These are phyloP conservation scores for Zaprionus lachaisei DNA, from an alignment of 1,140 invertebrate genomes.

Conservation along the genomic window DNA sequence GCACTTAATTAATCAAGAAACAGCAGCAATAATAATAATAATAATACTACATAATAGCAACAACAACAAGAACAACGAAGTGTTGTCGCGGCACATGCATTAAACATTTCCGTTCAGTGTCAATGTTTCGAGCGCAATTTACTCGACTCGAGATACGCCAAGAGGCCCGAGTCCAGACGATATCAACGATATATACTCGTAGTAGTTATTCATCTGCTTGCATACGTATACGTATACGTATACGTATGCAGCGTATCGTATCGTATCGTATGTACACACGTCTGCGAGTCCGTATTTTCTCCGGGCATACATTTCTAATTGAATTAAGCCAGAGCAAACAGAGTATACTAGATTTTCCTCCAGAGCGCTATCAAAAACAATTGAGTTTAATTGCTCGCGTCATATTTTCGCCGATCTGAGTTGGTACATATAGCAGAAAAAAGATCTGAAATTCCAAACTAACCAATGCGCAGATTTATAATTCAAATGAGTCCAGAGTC, in stretches of 20 bases:
- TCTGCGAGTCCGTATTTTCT: constrained; percentile 2
- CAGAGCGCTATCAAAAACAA: constrained; percentile 74
- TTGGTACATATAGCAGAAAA: background rate
- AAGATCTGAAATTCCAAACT: constrained; percentile 3
- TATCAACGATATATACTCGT: constrained; percentile 49
- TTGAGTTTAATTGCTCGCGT: constrained; percentile 82
- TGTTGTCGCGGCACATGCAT: constrained; percentile 71
- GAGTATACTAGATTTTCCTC: constrained; percentile 75
- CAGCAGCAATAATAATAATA: constrained; percentile 42
- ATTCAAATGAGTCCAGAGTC: background rate
- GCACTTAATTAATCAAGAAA: constrained; percentile 73
- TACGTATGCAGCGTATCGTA: background rate
- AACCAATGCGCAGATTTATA: constrained; percentile 25
- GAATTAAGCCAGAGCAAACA: constrained; percentile 81
- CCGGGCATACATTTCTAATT: constrained; percentile 69
- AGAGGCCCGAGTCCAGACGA: constrained; percentile 46
- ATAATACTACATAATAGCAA: constrained; percentile 58
- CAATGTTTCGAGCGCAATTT: constrained; percentile 84
- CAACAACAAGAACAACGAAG: constrained; percentile 47
- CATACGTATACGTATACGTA: constrained; percentile 24
- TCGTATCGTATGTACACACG: background rate
- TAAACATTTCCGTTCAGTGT: constrained; percentile 85
- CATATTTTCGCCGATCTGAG: constrained; percentile 37
- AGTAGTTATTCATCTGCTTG: constrained; percentile 26
- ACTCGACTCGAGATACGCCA: constrained; percentile 67